Percentiles rank a stretch among this genome's conserved stretches.
These are phyloP conservation scores for Narcine bancroftii DNA, from an alignment of 2,113 vertebrate species.

Conservation along the genomic window DNA sequence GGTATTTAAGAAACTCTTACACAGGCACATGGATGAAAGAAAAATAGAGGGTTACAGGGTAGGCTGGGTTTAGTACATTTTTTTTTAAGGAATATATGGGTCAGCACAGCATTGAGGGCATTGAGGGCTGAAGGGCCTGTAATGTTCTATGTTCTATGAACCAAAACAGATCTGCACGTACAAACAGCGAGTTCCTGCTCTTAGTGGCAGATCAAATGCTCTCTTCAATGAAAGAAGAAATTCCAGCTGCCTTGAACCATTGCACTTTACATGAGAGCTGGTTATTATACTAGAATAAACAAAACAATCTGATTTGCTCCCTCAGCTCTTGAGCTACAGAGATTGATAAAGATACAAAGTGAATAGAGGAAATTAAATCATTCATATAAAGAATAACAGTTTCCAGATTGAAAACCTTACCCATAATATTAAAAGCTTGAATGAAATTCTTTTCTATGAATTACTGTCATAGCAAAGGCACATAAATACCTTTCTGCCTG, in stretches of 20 bases:
- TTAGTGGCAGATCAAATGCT: neutral
- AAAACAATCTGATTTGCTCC: neutral
- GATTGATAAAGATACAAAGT: neutral
- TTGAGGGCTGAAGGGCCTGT: no score
- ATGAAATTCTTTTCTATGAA: neutral
- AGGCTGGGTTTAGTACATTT: no score
- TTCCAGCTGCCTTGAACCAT: neutral
- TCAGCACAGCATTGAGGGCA: no score
- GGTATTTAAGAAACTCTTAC: no score
- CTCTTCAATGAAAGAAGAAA: neutral
- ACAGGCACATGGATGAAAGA: no score
- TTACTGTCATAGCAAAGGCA: neutral
- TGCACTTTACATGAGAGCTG: neutral
- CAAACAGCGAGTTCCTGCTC: neutral
- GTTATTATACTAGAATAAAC: neutral
- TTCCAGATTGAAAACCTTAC: neutral
- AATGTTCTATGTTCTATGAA: no score
- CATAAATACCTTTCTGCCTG: constrained; percentile 85
- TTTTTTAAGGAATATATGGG: no score
- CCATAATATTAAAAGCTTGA: neutral
- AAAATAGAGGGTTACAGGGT: no score
- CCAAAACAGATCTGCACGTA: neutral
- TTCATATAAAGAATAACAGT: no score
- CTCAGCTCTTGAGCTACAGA: neutral
- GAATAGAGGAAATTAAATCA: neutral